phyloP scores from a whole-genome alignment of 2,888 invertebrate species.

The Epinotia ramella region DNA sequence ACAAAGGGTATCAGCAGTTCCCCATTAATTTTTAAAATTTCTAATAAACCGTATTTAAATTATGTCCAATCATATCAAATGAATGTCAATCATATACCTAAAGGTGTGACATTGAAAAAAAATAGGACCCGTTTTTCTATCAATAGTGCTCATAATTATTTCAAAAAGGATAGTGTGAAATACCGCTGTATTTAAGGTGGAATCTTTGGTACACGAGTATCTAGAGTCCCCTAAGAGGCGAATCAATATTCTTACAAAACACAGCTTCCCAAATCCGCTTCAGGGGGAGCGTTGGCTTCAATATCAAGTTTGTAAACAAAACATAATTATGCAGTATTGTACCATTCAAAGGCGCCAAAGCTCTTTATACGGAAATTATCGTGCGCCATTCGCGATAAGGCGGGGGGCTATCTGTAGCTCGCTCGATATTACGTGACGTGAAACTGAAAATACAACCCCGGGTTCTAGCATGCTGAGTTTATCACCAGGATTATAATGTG shows the following conservation, averaged over 20 bases:
- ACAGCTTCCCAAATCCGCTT: constrained; percentile 8
- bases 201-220: background rate
- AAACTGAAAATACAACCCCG: constrained; percentile 53
- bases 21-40: too few relatives aligned
- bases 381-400: constrained; percentile 55
- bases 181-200: background rate
- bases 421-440: constrained; percentile 74
- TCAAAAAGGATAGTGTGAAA: background rate
- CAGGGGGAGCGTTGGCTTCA: constrained; percentile 14
- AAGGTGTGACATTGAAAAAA: too few relatives aligned
- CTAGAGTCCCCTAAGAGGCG: background rate
- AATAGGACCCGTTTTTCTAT: too few relatives aligned
- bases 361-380: constrained; percentile 51
- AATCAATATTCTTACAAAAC: constrained; percentile 7
- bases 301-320: constrained; percentile 41
- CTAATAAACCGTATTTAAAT: too few relatives aligned
- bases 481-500: constrained; percentile 25
- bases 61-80: too few relatives aligned
- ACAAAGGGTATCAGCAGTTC: too few relatives aligned
- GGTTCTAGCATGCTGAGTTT: constrained; percentile 22
- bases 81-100: too few relatives aligned
- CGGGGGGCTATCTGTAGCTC: constrained; percentile 53
- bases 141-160: background rate
- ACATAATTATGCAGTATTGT: constrained; percentile 40
- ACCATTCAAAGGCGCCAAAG: constrained; percentile 39